Percentiles rank a stretch among this genome's conserved stretches.
phyloP scores from a whole-genome alignment of 2,888 invertebrate genomes.

The Volucella zonaria region DNA sequence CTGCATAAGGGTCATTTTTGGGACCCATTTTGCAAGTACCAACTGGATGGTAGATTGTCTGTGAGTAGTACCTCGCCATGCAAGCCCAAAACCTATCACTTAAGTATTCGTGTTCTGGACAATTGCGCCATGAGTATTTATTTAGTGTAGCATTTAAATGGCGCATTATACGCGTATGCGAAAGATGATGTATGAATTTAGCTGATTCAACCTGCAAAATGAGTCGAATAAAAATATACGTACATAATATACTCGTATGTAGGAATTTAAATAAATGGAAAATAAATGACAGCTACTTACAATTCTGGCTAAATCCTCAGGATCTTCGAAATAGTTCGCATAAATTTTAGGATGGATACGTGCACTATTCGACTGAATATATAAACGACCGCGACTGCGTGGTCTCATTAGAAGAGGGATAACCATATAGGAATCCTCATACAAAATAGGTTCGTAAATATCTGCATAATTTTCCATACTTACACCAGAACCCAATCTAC shows the following conservation, averaged over 20 bases:
- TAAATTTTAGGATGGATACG: slow-evolving; percentile 91
- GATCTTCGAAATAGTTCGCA: slow-evolving; percentile 92
- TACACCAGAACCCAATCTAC: slow-evolving; percentile 87
- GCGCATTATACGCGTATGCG: slow-evolving; percentile 85
- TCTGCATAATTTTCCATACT: slow-evolving; percentile 87
- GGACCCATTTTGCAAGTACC: slow-evolving; percentile 93
- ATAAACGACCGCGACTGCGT: slow-evolving; percentile 87
- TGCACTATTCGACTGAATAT: slow-evolving; percentile 88
- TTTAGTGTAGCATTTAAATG: slow-evolving; percentile 86
- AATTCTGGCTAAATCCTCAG: slow-evolving; percentile 87
- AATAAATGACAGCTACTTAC: slow-evolving; percentile 83
- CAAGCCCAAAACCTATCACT: slow-evolving; percentile 91
- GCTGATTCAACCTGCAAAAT: slow-evolving; percentile 87
- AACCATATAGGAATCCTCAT: slow-evolving; percentile 87
- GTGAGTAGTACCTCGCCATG: slow-evolving; percentile 88
- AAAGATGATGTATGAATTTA: slow-evolving; percentile 86
- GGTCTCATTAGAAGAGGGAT: slow-evolving; percentile 89
- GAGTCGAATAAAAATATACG: slow-evolving; percentile 22
- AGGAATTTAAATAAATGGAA: neutral
- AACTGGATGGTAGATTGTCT: slow-evolving; percentile 92
- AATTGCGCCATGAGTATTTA: slow-evolving; percentile 87
- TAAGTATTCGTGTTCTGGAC: slow-evolving; percentile 85
- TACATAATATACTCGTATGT: neutral
- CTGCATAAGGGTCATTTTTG: slow-evolving; percentile 84
- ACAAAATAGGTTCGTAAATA: slow-evolving; percentile 88